Evolutionary conservation across 2,888 invertebrate genomes (phyloP).

Genomic region (Xanthostigma xanthostigma): DNA sequence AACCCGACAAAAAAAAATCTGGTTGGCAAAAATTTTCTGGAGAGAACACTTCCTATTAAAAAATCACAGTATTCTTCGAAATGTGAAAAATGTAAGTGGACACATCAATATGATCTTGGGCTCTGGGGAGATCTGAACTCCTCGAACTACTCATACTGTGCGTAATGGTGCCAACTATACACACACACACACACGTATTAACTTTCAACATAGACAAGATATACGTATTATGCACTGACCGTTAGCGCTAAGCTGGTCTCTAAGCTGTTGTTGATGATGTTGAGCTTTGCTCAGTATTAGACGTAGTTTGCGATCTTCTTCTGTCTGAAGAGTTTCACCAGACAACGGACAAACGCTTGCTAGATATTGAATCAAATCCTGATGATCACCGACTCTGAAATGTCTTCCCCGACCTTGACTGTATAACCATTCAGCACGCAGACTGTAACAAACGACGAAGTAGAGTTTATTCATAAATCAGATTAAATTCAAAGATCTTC

Average conservation of each 20-base stretch:
- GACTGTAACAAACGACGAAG: conserved; percentile 32
- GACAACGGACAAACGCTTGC: conserved; percentile 70
- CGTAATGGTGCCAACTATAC: no score
- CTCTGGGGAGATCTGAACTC: no score
- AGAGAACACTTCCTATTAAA: no score
- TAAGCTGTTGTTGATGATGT: conserved; percentile 73
- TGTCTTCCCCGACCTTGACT: conserved; percentile 86
- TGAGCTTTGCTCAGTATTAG: conserved; percentile 81
- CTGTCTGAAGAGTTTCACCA: conserved; percentile 67
- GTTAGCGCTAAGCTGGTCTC: conserved; percentile 47
- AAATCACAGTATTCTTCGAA: no score
- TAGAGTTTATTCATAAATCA: neutral
- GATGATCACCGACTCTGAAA: conserved; percentile 74
- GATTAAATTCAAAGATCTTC: neutral
- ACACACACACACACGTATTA: neutral
- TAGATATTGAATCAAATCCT: conserved; percentile 65
- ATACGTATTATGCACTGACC: conserved; percentile 19
- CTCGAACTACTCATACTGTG: no score
- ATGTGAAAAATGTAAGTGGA: no score
- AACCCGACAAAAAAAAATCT: no score
- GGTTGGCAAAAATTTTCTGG: no score
- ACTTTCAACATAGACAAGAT: neutral
- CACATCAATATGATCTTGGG: no score
- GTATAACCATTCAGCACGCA: conserved; percentile 90
- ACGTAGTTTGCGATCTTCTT: conserved; percentile 73